Percentiles rank a stretch among this genome's conserved stretches.
Conservation (phyloP, 2,797 vertebrate genomes). For the Centroberyx gerrardi region DNA sequence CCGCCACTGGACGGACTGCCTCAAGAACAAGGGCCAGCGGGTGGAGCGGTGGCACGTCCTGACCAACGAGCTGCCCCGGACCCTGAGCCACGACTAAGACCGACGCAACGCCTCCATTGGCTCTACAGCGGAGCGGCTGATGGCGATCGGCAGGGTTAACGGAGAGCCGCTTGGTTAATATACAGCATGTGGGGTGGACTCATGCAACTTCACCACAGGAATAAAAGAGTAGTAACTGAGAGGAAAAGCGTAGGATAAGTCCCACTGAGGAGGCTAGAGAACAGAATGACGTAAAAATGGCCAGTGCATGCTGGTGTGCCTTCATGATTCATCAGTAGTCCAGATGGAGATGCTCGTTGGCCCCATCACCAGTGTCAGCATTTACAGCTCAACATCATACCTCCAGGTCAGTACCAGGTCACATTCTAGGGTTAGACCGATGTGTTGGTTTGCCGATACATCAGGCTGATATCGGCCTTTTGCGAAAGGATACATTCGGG, state of each 20-base stretch:
- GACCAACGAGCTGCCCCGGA: slow-evolving; percentile 90
- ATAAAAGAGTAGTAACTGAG: background rate
- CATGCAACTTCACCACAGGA: slow-evolving; percentile 15
- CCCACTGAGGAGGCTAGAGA: background rate
- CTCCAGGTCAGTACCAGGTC: background rate
- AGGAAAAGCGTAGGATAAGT: slow-evolving; percentile 27
- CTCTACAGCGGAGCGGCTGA: background rate
- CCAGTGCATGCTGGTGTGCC: slow-evolving; percentile 37
- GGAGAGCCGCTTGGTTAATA: slow-evolving; percentile 10
- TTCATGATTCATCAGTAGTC: slow-evolving; percentile 39
- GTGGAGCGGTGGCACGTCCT: slow-evolving; percentile 92
- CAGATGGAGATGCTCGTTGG: slow-evolving; percentile 13
- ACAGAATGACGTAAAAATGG: slow-evolving; percentile 1
- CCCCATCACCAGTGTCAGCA: slow-evolving; percentile 4
- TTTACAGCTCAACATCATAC: slow-evolving; percentile 20
- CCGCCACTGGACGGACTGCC: slow-evolving; percentile 91
- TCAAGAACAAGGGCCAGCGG: slow-evolving; percentile 85
- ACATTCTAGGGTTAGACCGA: background rate
- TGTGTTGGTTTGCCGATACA: background rate
- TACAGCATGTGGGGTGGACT: background rate
- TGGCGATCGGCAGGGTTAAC: background rate
- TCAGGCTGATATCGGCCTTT: no score
- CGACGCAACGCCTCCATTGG: background rate
- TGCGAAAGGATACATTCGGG: no score
- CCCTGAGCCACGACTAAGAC: slow-evolving; percentile 76